Evolutionary conservation across 2,113 vertebrate species (phyloP).

Genomic region (Grammomys dolichurus): DNA sequence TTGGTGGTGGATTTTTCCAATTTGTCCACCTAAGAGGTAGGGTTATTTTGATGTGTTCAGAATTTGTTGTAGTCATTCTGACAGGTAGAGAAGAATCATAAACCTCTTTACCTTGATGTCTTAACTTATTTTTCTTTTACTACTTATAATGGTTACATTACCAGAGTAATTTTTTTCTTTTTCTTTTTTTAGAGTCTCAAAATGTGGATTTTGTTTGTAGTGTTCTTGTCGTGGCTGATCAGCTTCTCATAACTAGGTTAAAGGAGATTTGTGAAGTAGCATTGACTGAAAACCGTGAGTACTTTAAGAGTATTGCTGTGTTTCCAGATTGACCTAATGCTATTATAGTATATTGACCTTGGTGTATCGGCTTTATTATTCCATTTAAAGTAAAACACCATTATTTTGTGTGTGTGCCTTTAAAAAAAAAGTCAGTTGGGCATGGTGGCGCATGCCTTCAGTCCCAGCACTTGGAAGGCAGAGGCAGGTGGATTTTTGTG

Average conservation of each 20-base stretch:
- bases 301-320: constrained; percentile 43
- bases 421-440: background rate
- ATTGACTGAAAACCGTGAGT: constrained; percentile 96
- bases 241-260: constrained; percentile 94
- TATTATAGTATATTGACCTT: background rate
- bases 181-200: constrained; percentile 89
- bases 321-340: constrained; percentile 40
- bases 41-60: constrained; percentile 15
- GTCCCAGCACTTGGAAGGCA: background rate
- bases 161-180: background rate
- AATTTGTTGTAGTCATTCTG: background rate
- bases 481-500: background rate
- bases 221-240: constrained; percentile 96
- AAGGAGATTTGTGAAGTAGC: constrained; percentile 98
- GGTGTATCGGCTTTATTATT: background rate
- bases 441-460: background rate
- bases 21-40: background rate
- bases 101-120: background rate
- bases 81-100: constrained; percentile 32
- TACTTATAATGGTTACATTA: constrained; percentile 6
- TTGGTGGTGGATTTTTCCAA: background rate
- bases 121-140: constrained; percentile 8
- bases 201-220: constrained; percentile 97
- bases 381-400: constrained; percentile 29
- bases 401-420: background rate